Base-by-base conservation (phyloP, 2,113 vertebrate species). In the Mus spicilegus region DNA sequence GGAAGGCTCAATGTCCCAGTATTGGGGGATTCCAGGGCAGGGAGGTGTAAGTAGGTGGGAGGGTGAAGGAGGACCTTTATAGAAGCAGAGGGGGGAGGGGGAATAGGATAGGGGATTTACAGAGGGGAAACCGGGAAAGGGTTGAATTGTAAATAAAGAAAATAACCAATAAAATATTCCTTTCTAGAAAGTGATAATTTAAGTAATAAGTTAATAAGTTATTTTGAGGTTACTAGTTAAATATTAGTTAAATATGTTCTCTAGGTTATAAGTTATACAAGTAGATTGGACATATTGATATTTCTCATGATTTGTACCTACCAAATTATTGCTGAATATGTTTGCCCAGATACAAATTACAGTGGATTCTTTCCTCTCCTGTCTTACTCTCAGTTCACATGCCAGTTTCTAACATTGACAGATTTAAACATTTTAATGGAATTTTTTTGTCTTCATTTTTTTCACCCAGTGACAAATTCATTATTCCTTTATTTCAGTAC, bases 341-440 rank as follows among this genome's bases (percentile, higher is more conserved):
- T 95, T 96, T 75, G 13, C 33, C 30, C 73, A 69, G 86, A 91
- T 91, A 6, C 9, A 93, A 96, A 94, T 56, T 67, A n/a, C 84
- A 70, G 58, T 78, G 39, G 20, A 70, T 46, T 33, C 4, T n/a
- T 91, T 87, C 63, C 24, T 61, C 67, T 72, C 54, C 20, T 75
- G 22, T 87, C 28, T 89, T 89, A 93, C 56, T 94, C 36, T 87
- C 1, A 87, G 80, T 93, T 1, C 7, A 10, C 51, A 26, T 69
- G 7, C 3, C 8, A 49, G 51, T 90, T 88, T 3, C 56, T 75
- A 76, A 67, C 24, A 51, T 26, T n/a, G 24, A 88, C 65, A 3
- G 70, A 91, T 88, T 96, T 92, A 76, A n/a, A n/a, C 69, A n/a
- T 19, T 72, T 72, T n/a, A 69, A 56, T 75, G 46, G 75, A 87